Percentiles rank a stretch among this genome's conserved stretches.
These are phyloP conservation scores for Acheta domesticus DNA, from an alignment of 2,888 invertebrate genomes.

Conservation along the genomic window DNA sequence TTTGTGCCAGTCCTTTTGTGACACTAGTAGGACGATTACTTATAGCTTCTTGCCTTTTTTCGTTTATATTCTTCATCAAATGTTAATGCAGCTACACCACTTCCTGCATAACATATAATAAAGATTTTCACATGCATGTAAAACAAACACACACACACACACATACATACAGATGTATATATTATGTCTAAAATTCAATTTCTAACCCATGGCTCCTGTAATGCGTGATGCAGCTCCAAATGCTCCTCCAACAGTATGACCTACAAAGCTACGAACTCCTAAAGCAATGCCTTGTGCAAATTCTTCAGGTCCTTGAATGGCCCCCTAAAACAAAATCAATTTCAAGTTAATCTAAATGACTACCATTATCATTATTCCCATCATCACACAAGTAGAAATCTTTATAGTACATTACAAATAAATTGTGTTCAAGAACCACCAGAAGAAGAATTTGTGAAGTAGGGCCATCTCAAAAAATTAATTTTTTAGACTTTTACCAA, in stretches of 20 bases:
- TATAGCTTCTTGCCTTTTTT: conserved; percentile 82
- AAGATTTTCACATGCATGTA: too few relatives aligned
- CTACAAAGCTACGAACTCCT: conserved; percentile 90
- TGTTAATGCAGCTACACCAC: conserved; percentile 88
- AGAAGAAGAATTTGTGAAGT: too few relatives aligned
- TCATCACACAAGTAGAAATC: too few relatives aligned
- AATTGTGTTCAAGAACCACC: too few relatives aligned
- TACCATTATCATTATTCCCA: too few relatives aligned
- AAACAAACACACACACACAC: too few relatives aligned
- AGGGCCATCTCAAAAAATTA: too few relatives aligned
- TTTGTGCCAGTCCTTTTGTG: conserved; percentile 87
- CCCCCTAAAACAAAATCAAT: conserved; percentile 61
- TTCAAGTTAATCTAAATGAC: too few relatives aligned
- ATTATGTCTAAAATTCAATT: neutral
- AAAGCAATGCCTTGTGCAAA: conserved; percentile 95
- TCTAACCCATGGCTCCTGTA: conserved; percentile 57
- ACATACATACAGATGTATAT: too few relatives aligned
- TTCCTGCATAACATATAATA: conserved; percentile 45
- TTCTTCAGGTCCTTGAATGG: conserved; percentile 98
- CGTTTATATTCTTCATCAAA: conserved; percentile 94
- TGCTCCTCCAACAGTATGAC: conserved; percentile 96
- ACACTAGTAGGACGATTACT: conserved; percentile 85
- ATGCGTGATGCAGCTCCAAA: conserved; percentile 91
- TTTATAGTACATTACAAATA: too few relatives aligned
- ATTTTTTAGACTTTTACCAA: too few relatives aligned